Percentiles rank a stretch among this genome's conserved stretches.
These are phyloP conservation scores for Eutrigla gurnardus DNA, from an alignment of 2,797 vertebrate species.

Conservation along the genomic window DNA sequence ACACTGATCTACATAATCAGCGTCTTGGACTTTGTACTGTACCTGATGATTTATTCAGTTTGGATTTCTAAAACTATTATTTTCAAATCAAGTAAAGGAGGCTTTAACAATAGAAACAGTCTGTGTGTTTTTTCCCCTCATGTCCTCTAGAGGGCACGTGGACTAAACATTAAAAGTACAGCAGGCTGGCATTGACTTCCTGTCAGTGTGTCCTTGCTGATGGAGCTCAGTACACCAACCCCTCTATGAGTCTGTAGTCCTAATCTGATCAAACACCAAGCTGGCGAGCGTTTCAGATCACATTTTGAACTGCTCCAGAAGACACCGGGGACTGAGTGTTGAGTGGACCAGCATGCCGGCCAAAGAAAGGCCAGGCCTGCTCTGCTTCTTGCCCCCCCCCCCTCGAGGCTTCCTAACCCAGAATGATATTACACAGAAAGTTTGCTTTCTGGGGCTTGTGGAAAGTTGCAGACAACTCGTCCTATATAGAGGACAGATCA, in stretches of 20 bases:
- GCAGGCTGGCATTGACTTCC: slow-evolving; percentile 41
- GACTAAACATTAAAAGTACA: slow-evolving; percentile 27
- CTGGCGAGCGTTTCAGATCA: slow-evolving; percentile 37
- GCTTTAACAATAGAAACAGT: slow-evolving; percentile 23
- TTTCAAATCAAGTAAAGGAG: slow-evolving; percentile 60
- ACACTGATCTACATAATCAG: slow-evolving; percentile 37
- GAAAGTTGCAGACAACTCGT: slow-evolving; percentile 85
- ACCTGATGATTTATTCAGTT: slow-evolving; percentile 45
- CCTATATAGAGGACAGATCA: slow-evolving; percentile 80
- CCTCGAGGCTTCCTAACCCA: slow-evolving; percentile 83
- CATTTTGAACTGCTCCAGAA: slow-evolving; percentile 30
- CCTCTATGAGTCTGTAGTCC: slow-evolving; percentile 10
- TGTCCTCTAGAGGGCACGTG: slow-evolving; percentile 61
- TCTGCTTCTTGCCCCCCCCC: slow-evolving; percentile 74
- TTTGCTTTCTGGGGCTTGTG: slow-evolving; percentile 82
- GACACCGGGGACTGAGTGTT: slow-evolving; percentile 37
- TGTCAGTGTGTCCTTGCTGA: slow-evolving; percentile 33
- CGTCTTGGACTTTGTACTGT: slow-evolving; percentile 65
- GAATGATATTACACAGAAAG: slow-evolving; percentile 79
- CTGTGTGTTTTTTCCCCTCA: slow-evolving; percentile 4
- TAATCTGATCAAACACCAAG: slow-evolving; percentile 26
- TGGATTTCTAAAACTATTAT: slow-evolving; percentile 55
- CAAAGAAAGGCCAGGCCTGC: slow-evolving; percentile 75
- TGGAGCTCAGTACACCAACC: slow-evolving; percentile 13
- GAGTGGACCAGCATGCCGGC: slow-evolving; percentile 47